Conservation (phyloP, 2,113 vertebrate species). For the Daphoenositta chrysoptera region DNA sequence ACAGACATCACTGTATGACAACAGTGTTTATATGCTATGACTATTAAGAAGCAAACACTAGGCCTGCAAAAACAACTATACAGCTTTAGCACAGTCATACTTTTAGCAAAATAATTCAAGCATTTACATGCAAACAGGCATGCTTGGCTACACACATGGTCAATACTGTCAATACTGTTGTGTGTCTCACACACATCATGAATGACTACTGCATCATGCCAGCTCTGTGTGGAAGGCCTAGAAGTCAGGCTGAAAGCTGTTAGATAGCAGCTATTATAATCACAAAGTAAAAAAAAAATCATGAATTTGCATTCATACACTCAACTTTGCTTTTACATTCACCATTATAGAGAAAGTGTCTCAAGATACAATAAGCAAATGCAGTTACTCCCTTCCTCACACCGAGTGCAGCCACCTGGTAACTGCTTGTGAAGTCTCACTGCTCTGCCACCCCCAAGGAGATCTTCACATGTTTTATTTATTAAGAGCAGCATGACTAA, state of each 20-base stretch:
- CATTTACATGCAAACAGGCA: background rate
- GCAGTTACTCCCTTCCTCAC: background rate
- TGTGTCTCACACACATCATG: background rate
- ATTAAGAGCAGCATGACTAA: background rate
- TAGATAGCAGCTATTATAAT: background rate
- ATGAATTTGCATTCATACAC: background rate
- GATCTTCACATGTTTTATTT: background rate
- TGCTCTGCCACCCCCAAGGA: background rate
- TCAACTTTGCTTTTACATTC: background rate
- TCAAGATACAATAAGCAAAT: background rate
- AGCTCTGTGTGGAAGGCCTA: background rate
- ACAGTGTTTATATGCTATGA: background rate
- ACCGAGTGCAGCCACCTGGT: background rate
- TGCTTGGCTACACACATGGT: rapidly evolving
- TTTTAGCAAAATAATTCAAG: background rate
- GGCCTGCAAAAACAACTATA: background rate
- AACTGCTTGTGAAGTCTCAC: background rate
- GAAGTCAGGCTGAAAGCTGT: background rate
- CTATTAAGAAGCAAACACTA: background rate
- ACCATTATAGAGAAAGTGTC: background rate
- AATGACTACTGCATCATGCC: background rate
- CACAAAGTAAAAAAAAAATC: background rate
- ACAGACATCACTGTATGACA: background rate
- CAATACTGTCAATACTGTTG: background rate
- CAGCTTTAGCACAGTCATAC: background rate